Conservation (phyloP, 2,113 vertebrate species). For the Pollimyrus isidori region DNA sequence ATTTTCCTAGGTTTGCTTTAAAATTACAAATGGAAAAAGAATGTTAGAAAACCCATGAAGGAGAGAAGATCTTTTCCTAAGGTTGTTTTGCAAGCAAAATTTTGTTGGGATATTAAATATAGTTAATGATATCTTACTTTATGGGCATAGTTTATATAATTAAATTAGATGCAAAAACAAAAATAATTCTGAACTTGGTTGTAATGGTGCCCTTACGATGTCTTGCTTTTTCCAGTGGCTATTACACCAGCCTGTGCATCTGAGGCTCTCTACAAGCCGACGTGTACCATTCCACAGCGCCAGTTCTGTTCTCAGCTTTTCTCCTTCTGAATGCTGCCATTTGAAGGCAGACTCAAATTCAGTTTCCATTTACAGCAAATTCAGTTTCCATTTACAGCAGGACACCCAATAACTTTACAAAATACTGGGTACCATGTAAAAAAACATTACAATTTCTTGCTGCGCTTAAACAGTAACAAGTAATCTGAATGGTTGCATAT, state of each 20-base stretch:
- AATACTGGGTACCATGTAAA: background rate
- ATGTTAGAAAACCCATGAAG: background rate
- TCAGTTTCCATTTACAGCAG: background rate
- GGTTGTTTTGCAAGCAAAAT: background rate
- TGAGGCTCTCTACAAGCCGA: background rate
- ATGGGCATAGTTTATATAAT: background rate
- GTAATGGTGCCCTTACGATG: background rate
- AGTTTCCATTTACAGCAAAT: background rate
- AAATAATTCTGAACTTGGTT: background rate
- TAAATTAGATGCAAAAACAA: background rate
- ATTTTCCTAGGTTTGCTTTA: background rate
- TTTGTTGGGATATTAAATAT: background rate
- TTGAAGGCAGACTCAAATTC: background rate
- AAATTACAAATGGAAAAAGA: constrained; percentile 2
- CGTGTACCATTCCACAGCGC: background rate
- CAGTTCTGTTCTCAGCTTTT: background rate
- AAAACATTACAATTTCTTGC: background rate
- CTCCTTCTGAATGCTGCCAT: background rate
- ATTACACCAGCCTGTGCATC: background rate
- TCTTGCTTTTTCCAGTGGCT: background rate
- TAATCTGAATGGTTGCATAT: background rate
- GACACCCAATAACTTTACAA: background rate
- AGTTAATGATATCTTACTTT: constrained; percentile 2
- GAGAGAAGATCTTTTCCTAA: background rate
- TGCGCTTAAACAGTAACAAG: background rate